Evolutionary conservation across 2,888 invertebrate genomes (phyloP), one percentile per base, ranked within the genome.

Genomic region (Drosophila suboccidentalis): DNA sequence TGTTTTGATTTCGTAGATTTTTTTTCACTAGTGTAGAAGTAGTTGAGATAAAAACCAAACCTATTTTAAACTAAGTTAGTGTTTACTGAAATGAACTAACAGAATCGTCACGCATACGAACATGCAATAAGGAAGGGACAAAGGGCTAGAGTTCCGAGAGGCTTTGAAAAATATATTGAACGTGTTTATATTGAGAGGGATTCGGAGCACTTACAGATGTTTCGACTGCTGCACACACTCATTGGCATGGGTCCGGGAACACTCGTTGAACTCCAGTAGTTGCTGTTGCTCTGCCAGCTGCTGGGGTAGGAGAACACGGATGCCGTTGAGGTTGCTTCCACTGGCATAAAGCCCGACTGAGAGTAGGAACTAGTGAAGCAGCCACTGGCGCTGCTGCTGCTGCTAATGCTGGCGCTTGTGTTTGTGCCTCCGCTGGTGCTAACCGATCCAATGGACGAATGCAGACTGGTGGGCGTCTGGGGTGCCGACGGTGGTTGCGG

Each of bases 261-360:
- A 8, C 83, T 78, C 6, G 91, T 78, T n/a, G 91, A 78, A 49
- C 90, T 90, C 92, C 93, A 93, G 60, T 92, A 92, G 46, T 88
- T 90, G 36, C 87, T 85, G 41, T 91, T 91, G 59, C 90, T 86
- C 70, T 91, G 92, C 91, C 93, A 93, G 78, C 92, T 91, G 63
- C 90, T 88, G 5, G 93, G 91, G 71, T 93, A 93, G 10, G 92
- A 91, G 64, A 92, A 92, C 8, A 92, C 91, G 19, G 91, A 87
- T 15, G 92, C 82, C 29, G 92, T 89, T 1, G 92, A 83, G 62
- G 91, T 85, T 13, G 91, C 82, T 17, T 93, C 93, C 26, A 93
- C 89, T 11, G 93, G 91, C 80, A 92, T 85, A 67, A 92, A 93
- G 26, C 91, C 86, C 9, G 92, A 87, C 55, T 92, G 92, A 10